These are phyloP conservation scores for Halotydeus destructor DNA, from an alignment of 1,140 invertebrate species.

Conservation along the genomic window DNA sequence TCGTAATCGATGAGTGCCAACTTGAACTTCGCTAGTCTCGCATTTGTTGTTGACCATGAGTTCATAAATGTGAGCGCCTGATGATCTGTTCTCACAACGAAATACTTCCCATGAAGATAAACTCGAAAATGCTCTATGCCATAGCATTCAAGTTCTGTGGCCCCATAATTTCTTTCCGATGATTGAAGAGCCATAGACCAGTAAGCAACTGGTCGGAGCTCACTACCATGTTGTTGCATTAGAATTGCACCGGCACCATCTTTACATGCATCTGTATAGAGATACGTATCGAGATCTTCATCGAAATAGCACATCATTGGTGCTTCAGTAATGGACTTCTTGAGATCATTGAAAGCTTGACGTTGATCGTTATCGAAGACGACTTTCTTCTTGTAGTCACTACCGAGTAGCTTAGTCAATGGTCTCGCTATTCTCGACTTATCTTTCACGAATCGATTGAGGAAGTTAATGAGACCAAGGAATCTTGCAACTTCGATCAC, in stretches of 20 bases:
- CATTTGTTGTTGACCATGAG: not conserved
- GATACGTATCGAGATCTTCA: not conserved
- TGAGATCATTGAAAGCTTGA: too few species aligned
- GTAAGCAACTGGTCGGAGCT: not conserved
- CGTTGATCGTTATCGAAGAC: too few species aligned
- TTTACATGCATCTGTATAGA: slow-evolving; percentile 6
- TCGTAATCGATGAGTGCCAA: not conserved
- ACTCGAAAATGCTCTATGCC: not conserved
- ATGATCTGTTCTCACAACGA: not conserved
- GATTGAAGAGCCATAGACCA: not conserved
- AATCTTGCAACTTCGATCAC: slow-evolving; percentile 4
- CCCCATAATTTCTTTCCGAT: not conserved
- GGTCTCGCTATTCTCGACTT: slow-evolving; percentile 5
- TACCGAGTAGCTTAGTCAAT: slow-evolving; percentile 1
- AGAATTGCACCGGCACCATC: slow-evolving; percentile 3
- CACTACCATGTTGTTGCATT: not conserved
- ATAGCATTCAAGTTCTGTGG: not conserved
- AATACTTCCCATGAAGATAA: not conserved
- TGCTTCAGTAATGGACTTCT: too few species aligned
- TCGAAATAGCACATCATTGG: slow-evolving; percentile 1
- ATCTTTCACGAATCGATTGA: slow-evolving; percentile 6
- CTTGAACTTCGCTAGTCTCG: not conserved
- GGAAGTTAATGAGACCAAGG: slow-evolving; percentile 9
- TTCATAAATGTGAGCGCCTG: not conserved
- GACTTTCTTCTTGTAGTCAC: not conserved